Percentiles rank a stretch among this genome's conserved stretches.
Conservation (phyloP, 2,888 invertebrate genomes). For the Dasysyrphus tricinctus region DNA sequence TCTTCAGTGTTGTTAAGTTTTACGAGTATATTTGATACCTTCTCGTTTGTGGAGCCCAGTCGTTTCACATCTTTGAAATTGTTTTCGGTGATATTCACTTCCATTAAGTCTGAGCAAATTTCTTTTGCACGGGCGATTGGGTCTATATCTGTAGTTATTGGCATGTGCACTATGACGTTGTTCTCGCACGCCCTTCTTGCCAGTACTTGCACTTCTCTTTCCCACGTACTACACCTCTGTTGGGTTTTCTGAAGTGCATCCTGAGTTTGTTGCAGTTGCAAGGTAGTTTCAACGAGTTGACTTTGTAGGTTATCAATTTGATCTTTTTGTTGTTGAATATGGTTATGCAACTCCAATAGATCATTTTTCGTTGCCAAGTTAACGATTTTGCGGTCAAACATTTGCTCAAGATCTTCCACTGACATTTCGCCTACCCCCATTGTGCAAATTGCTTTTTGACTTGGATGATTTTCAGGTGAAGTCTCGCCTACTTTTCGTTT, state of each 20-base stretch:
- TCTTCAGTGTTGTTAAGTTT: no score
- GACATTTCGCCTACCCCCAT: slow-evolving; percentile 14
- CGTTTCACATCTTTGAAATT: no score
- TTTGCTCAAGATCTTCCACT: neutral
- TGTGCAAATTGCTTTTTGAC: slow-evolving; percentile 3
- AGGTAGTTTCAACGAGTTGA: neutral
- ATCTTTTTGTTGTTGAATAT: neutral
- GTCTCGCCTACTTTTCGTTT: neutral
- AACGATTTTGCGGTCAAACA: neutral
- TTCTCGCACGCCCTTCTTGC: neutral
- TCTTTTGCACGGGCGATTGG: neutral
- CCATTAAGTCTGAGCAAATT: no score
- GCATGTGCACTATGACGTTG: neutral
- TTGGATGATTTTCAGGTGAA: neutral
- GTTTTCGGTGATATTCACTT: no score
- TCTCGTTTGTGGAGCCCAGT: no score
- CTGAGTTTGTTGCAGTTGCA: neutral
- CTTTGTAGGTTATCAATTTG: neutral
- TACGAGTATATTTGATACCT: no score
- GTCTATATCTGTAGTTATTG: neutral
- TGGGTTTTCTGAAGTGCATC: no score
- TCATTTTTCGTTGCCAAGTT: neutral
- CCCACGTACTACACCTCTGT: neutral
- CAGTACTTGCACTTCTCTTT: neutral
- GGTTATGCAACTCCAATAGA: neutral